Base-by-base conservation (phyloP, 2,113 vertebrate species). In the Antennarius striatus region DNA sequence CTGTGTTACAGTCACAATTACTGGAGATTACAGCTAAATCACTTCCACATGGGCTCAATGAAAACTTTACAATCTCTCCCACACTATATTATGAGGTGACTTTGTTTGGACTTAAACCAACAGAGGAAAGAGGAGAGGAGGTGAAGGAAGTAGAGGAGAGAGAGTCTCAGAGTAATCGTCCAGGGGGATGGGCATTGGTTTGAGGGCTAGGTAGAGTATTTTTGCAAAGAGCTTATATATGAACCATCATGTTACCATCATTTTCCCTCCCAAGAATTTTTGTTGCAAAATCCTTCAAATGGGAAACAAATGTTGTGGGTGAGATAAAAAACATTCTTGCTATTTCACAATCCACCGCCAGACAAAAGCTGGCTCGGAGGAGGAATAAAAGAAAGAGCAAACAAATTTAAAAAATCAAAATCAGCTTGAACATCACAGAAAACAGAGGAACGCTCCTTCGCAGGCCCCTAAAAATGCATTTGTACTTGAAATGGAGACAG, bases 1-100 rank as follows among this genome's bases (percentile, higher is more conserved):
- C 94, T 94, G 93, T 96, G 94, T 96, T 95, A 93, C 95, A 94
- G 93, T 94, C 94, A 94, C 95, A 97, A 97, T 96, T 96, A 96
- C 94, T 92, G 94, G 89, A 96, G 95, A 96, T 96, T 97, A 96
- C 93, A 73, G 93, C 93, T 73, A 93, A 97, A 98, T 98, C 91
- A 95, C 94, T 97, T 95, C 95, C 96, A 97, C 95, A 96, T 97
- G 96, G 93, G 91, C 94, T 91, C 94, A 94, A 94, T 95, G 94
- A 95, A 95, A 95, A 95, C 91, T 93, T 95, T 93, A 94, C 95
- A 95, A 95, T 96, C 94, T 93, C 92, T 93, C 94, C 94, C 95
- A 95, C 94, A 89, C 90, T 94, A 93, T 93, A 94, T 86, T 92
- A 95, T 94, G 94, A 95, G 94, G 95, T 95, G 95, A 95, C 95